Percentiles rank a stretch among this genome's conserved stretches.
These are phyloP conservation scores for Ammodytes dubius DNA, from an alignment of 2,113 vertebrate genomes.

Conservation along the genomic window DNA sequence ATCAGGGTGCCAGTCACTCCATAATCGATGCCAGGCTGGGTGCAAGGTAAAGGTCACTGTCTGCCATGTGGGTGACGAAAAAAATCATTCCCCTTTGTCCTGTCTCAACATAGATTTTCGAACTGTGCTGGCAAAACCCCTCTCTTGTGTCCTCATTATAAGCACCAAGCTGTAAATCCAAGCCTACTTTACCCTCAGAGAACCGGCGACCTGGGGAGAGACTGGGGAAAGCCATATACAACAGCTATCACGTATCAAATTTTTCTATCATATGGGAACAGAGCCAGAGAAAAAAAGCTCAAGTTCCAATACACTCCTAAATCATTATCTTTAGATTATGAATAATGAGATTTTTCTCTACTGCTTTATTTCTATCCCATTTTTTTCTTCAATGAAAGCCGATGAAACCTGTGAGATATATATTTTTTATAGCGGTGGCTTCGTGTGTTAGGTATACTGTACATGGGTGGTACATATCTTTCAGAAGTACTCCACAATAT, in stretches of 20 bases:
- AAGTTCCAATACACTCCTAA: slow-evolving; percentile 33
- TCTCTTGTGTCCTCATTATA: slow-evolving; percentile 75
- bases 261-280: slow-evolving; percentile 55
- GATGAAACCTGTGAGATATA: background rate
- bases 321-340: slow-evolving; percentile 32
- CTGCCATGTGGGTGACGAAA: slow-evolving; percentile 50
- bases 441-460: background rate
- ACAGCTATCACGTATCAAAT: slow-evolving; percentile 65
- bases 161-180: slow-evolving; percentile 65
- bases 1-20: slow-evolving; percentile 71
- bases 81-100: slow-evolving; percentile 65
- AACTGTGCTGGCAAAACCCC: slow-evolving; percentile 66
- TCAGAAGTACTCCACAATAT: slow-evolving; percentile 32
- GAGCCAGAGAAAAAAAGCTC: slow-evolving; percentile 12
- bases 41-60: slow-evolving; percentile 65
- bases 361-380: background rate
- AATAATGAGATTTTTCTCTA: background rate
- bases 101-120: slow-evolving; percentile 56
- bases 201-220: slow-evolving; percentile 41
- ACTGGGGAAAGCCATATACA: slow-evolving; percentile 55
- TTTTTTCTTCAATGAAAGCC: slow-evolving; percentile 26
- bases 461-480: slow-evolving; percentile 24
- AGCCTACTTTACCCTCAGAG: slow-evolving; percentile 59
- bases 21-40: slow-evolving; percentile 68
- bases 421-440: background rate